These are phyloP conservation scores for Maniola jurtina DNA, from an alignment of 1,140 invertebrate species.

Conservation along the genomic window DNA sequence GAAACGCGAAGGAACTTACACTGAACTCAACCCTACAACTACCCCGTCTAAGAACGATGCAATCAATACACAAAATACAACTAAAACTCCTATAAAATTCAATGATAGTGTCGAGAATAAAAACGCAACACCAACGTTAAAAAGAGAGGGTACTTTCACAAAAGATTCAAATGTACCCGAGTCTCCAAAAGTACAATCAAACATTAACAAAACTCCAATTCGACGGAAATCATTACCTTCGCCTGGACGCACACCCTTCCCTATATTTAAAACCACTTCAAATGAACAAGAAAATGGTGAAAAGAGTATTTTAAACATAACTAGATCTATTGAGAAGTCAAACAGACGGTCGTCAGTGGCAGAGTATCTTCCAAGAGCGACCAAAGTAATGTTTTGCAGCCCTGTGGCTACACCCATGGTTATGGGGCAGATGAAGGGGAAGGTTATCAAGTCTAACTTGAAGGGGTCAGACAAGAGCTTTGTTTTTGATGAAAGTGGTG, in stretches of 20 bases:
- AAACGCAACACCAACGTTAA: not conserved
- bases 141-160: constrained; percentile 23
- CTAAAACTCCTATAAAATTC: constrained; percentile 6
- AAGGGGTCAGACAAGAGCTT: constrained; percentile 76
- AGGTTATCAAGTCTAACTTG: constrained; percentile 71
- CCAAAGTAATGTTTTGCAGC: constrained; percentile 71
- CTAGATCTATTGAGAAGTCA: constrained; percentile 65
- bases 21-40: not conserved
- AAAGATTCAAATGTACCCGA: constrained; percentile 19
- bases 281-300: constrained; percentile 25
- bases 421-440: constrained; percentile 46
- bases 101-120: not conserved
- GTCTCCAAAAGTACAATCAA: constrained; percentile 2
- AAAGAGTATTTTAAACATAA: constrained; percentile 57
- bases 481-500: constrained; percentile 58
- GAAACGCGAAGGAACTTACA: constrained; percentile 11
- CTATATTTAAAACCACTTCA: constrained; percentile 36
- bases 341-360: constrained; percentile 29
- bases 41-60: not conserved
- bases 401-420: constrained; percentile 50
- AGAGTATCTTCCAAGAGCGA: constrained; percentile 37
- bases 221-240: constrained; percentile 51
- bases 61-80: constrained; percentile 19
- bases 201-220: constrained; percentile 40
- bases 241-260: constrained; percentile 64